Conservation (phyloP, 92 coral and sea anemone species). For the Metridium senile region DNA sequence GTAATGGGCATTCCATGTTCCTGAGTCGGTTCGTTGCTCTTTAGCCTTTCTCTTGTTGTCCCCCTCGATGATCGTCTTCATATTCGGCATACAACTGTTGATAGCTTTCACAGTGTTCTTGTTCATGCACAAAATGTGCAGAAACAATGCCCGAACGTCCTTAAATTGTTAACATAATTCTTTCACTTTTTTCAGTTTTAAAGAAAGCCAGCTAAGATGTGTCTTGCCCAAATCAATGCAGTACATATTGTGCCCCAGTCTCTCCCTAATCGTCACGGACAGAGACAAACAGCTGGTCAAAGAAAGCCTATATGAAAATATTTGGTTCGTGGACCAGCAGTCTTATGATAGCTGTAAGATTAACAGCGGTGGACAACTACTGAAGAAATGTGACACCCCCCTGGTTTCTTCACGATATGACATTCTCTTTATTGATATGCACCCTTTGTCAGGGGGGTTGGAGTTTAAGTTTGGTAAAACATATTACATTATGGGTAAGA, state of each 20-base stretch:
- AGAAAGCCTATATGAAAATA: slow-evolving; percentile 65
- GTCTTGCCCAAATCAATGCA: slow-evolving; percentile 58
- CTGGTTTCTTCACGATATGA: slow-evolving; percentile 34
- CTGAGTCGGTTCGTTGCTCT: too few relatives aligned
- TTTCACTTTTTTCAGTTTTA: slow-evolving; percentile 25
- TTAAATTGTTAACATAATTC: too few relatives aligned
- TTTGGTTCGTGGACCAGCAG: slow-evolving; percentile 63
- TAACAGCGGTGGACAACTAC: slow-evolving; percentile 6
- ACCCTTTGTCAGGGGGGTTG: slow-evolving; percentile 34
- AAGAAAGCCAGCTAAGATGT: slow-evolving; percentile 39
- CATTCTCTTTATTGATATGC: slow-evolving; percentile 37
- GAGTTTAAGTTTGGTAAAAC: slow-evolving; percentile 57
- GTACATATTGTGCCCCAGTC: slow-evolving; percentile 71
- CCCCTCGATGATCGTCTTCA: too few relatives aligned
- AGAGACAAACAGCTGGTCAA: neutral
- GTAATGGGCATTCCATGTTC: too few relatives aligned
- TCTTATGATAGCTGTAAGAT: slow-evolving; percentile 61
- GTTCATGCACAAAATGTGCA: too few relatives aligned
- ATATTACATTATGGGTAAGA: slow-evolving; percentile 78
- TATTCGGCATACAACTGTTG: too few relatives aligned
- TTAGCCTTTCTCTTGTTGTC: too few relatives aligned
- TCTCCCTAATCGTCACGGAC: slow-evolving; percentile 43
- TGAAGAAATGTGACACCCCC: slow-evolving; percentile 53
- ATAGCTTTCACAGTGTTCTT: too few relatives aligned
- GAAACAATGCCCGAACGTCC: too few relatives aligned